Base-by-base conservation (phyloP, 2,888 invertebrate genomes). In the Tuberolachnus salignus region DNA sequence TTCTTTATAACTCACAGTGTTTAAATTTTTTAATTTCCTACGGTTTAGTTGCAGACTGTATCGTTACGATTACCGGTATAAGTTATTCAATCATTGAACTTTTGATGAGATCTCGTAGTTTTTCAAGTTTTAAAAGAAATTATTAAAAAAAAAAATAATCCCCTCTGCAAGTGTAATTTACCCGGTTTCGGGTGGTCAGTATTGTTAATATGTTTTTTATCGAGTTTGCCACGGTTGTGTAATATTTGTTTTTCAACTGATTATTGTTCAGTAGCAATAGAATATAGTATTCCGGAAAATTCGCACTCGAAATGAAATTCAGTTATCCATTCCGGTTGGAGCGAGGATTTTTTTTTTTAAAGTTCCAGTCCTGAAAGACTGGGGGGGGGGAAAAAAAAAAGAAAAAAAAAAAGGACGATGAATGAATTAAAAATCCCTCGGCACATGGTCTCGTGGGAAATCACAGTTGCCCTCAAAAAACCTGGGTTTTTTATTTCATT, bases 371-470 rank as follows among this genome's bases (percentile, higher is more conserved):
- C 26, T 70, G 26, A n/a, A 49, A 72, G 72, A 72, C 49, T 72
- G 49, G 61, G n/a, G n/a, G n/a, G n/a, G n/a, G n/a, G n/a, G n/a
- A n/a, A n/a, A n/a, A 72, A 61, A 59, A 61, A 11, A 42, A 44
- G 44, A 44, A 64, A 75, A 74, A 66, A 66, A 57, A 53, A 42
- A 61, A 78, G 78, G 51, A 69, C 78, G 78, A 78, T 59, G 78
- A 78, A 78, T 78, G 78, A 78, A 78, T 78, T 78, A 78, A 78
- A 78, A 78, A 78, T 78, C 78, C 78, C 67, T 9, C 57, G 59
- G 59, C 69, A 69, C 78, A 34, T 23, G 59, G 78, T 59, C 78
- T 69, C 78, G 78, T 78, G 78, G 78, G 78, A 78, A 78, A 78
- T 78, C 78, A 78, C 78, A 78, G 78, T 78, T 69, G 78, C 67